Evolutionary conservation across 2,797 vertebrate genomes (phyloP).

Genomic region (Chrysocyon brachyurus): DNA sequence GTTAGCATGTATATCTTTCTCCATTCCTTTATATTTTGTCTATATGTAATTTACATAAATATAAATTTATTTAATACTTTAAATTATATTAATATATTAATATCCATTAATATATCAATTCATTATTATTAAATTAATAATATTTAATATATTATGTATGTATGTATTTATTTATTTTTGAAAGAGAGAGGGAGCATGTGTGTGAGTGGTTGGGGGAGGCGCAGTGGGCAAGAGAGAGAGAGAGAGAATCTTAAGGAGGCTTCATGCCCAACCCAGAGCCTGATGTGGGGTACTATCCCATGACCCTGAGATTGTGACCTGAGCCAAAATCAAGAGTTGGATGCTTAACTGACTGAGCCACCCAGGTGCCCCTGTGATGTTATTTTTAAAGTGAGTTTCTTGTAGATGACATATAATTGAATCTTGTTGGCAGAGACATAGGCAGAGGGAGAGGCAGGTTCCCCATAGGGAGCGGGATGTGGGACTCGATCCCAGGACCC

Average conservation of each 20-base stretch:
- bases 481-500: too few species aligned
- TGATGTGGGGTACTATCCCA: not conserved
- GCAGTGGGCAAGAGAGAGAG: not conserved
- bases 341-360: not conserved
- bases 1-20: constrained; percentile 7
- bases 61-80: not conserved
- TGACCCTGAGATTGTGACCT: not conserved
- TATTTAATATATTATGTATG: not conserved
- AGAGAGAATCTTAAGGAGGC: not conserved
- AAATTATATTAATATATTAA: not conserved
- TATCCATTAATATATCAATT: not conserved
- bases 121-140: not conserved
- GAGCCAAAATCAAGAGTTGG: not conserved
- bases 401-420: not conserved
- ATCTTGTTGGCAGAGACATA: not conserved
- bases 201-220: not conserved
- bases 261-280: not conserved
- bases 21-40: not conserved
- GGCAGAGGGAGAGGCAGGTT: too few species aligned
- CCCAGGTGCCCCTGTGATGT: not conserved
- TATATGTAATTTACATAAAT: not conserved
- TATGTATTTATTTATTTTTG: not conserved
- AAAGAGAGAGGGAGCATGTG: not conserved
- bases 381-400: constrained; percentile 32
- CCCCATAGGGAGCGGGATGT: too few species aligned